Conservation (phyloP, 2,888 invertebrate genomes). For the Timema cristinae region DNA sequence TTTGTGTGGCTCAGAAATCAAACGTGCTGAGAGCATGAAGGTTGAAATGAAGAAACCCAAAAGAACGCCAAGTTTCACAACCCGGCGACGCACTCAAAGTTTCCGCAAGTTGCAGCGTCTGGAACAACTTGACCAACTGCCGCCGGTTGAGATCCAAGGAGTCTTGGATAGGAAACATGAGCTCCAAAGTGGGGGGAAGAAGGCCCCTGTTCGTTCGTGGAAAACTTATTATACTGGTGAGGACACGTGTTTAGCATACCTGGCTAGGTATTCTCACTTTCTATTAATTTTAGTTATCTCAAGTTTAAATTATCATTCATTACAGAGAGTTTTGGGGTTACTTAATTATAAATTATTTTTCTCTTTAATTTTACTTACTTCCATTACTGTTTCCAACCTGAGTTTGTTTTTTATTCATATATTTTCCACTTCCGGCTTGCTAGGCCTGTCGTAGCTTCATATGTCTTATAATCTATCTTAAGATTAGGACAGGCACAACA, state of each 20-base stretch:
- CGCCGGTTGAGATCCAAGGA: slow-evolving; percentile 90
- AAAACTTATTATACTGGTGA: slow-evolving; percentile 78
- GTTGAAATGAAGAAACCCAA: slow-evolving; percentile 74
- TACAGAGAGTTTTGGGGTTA: too few relatives aligned
- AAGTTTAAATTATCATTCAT: too few relatives aligned
- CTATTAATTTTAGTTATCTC: not conserved
- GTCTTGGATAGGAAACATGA: slow-evolving; percentile 92
- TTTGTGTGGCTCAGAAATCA: slow-evolving; percentile 50
- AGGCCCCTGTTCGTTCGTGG: slow-evolving; percentile 94
- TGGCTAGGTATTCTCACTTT: not conserved
- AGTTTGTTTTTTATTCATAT: too few relatives aligned
- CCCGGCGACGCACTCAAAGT: slow-evolving; percentile 81
- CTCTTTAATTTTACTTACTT: too few relatives aligned
- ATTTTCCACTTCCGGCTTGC: too few relatives aligned
- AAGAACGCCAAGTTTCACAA: slow-evolving; percentile 92
- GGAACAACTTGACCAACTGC: slow-evolving; percentile 57
- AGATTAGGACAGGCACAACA: too few relatives aligned
- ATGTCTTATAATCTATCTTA: too few relatives aligned
- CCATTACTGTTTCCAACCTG: too few relatives aligned
- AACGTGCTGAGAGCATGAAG: slow-evolving; percentile 88
- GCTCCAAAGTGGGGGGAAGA: slow-evolving; percentile 84
- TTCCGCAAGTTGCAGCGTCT: slow-evolving; percentile 69
- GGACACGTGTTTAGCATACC: not conserved
- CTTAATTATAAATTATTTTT: too few relatives aligned
- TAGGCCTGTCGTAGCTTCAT: too few relatives aligned